Conservation (phyloP, 2,888 invertebrate genomes). For the Drosophila percnosoma region DNA sequence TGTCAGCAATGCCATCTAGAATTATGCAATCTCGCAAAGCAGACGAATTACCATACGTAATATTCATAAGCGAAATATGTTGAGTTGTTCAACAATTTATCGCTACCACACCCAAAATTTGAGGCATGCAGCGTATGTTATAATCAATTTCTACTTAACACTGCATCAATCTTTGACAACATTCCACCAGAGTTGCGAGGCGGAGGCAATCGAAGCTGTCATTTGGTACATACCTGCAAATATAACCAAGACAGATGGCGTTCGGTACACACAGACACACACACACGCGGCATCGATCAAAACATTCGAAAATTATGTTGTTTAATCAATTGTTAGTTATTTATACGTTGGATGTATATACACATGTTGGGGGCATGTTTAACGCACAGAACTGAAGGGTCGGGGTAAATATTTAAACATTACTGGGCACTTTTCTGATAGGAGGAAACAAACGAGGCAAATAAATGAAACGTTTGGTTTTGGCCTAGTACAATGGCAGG, state of each 20-base stretch:
- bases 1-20: background rate
- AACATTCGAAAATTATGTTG: constrained; percentile 62
- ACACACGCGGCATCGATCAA: constrained; percentile 60
- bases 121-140: constrained; percentile 7
- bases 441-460: constrained; percentile 25
- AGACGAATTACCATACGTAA: background rate
- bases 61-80: background rate
- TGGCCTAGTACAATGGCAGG: constrained; percentile 39
- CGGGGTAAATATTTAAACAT: constrained; percentile 40
- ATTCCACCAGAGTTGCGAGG: constrained; percentile 6
- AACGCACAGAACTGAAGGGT: constrained; percentile 3
- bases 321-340: constrained; percentile 66
- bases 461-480: constrained; percentile 60
- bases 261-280: constrained; percentile 47
- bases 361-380: constrained; percentile 20
- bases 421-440: constrained; percentile 47
- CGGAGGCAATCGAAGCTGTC: constrained; percentile 6
- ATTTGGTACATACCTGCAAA: constrained; percentile 66
- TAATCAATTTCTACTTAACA: constrained; percentile 63
- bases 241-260: constrained; percentile 59
- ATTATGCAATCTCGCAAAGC: background rate
- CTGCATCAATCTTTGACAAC: constrained; percentile 60
- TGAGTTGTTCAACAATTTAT: constrained; percentile 13
- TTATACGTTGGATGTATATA: constrained; percentile 12
- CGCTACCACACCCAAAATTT: constrained; percentile 29